phyloP scores from a whole-genome alignment of 2,888 invertebrate genomes.

The Diogma glabrata region DNA sequence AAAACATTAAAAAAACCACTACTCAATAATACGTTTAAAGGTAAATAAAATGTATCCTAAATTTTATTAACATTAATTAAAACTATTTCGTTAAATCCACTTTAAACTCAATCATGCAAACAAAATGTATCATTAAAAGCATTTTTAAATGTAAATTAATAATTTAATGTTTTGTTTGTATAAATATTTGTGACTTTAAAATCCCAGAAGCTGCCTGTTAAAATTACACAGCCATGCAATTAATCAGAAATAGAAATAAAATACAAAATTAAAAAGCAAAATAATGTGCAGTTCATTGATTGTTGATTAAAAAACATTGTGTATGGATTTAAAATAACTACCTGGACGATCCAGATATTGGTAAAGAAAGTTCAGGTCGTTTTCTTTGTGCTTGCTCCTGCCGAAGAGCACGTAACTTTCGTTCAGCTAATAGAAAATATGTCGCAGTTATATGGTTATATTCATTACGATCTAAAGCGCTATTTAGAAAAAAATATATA shows the following conservation, averaged over 20 bases:
- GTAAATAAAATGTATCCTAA: too few relatives aligned
- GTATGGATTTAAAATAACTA: slow-evolving; percentile 15
- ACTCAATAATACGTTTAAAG: too few relatives aligned
- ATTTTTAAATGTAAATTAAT: too few relatives aligned
- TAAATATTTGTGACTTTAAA: slow-evolving; percentile 1
- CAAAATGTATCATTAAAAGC: too few relatives aligned
- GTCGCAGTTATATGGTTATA: slow-evolving; percentile 98
- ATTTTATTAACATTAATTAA: too few relatives aligned
- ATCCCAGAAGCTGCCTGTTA: slow-evolving; percentile 5
- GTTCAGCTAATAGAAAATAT: slow-evolving; percentile 90
- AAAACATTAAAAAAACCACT: too few relatives aligned
- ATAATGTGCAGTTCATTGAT: neutral
- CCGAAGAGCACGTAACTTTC: slow-evolving; percentile 70
- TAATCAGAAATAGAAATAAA: neutral
- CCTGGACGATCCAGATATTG: slow-evolving; percentile 24
- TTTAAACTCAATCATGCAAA: too few relatives aligned
- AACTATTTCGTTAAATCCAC: too few relatives aligned
- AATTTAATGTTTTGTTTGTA: too few relatives aligned
- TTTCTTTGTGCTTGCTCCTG: slow-evolving; percentile 45
- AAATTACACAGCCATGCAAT: slow-evolving; percentile 8
- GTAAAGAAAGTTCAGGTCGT: slow-evolving; percentile 23
- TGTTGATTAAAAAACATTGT: too few relatives aligned
- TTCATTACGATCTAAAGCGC: slow-evolving; percentile 86
- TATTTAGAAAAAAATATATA: slow-evolving; percentile 28
- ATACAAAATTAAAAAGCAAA: neutral